Evolutionary conservation across 2,888 invertebrate species (phyloP).

Genomic region (Tetranychus piercei): DNA sequence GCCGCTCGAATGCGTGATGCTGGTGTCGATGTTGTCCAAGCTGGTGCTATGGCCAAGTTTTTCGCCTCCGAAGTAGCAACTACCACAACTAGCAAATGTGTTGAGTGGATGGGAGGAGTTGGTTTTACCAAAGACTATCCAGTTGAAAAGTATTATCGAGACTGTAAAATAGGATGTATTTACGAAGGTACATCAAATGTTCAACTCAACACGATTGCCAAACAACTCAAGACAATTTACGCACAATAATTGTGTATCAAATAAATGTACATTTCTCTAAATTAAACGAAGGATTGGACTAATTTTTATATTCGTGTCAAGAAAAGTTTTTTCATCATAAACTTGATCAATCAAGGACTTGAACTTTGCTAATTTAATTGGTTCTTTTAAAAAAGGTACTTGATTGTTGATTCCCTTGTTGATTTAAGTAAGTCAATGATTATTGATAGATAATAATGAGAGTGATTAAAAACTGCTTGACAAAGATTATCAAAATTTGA

Average conservation of each 20-base stretch:
- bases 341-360: no score
- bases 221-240: slow-evolving; percentile 40
- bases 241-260: no score
- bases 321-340: neutral
- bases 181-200: slow-evolving; percentile 96
- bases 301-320: no score
- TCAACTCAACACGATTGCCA: slow-evolving; percentile 88
- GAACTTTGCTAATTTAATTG: no score
- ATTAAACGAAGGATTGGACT: no score
- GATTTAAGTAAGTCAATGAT: no score
- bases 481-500: no score
- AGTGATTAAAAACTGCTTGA: no score
- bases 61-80: slow-evolving; percentile 63
- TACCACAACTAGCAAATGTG: slow-evolving; percentile 68
- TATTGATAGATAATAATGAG: no score
- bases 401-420: no score
- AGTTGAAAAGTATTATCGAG: slow-evolving; percentile 86
- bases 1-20: slow-evolving; percentile 76
- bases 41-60: slow-evolving; percentile 92
- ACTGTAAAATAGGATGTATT: slow-evolving; percentile 86
- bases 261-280: no score
- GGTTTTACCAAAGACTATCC: slow-evolving; percentile 90
- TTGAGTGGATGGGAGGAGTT: slow-evolving; percentile 95
- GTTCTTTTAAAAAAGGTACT: no score
- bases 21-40: slow-evolving; percentile 62